Evolutionary conservation across 2,888 invertebrate genomes (phyloP), one percentile per base, ranked within the genome.

Genomic region (Altica lythri): DNA sequence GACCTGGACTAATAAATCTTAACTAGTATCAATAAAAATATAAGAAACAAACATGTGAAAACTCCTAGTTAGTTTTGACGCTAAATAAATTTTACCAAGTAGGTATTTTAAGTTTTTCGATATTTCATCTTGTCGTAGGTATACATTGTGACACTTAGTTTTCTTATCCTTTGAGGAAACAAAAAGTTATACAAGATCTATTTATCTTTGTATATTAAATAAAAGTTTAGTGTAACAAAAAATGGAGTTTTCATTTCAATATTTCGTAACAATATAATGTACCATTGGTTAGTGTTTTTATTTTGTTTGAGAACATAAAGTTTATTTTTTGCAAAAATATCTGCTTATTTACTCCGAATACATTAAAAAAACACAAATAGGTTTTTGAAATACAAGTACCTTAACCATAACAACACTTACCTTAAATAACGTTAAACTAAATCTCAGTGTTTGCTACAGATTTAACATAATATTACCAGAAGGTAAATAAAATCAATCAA

Each of bases 231-330:
- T 9, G 29, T 29, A 29, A 29, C 38, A 2, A 10, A 38, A 19
- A 38, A 38, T 38, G 38, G 38, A 17, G 35, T 35, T 35, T 35
- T 35, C 35, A 35, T 35, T 38, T 38, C 38, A 38, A n/a, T n/a
- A n/a, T 19, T 38, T 18, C 10, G 19, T 38, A 18, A 38, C 17
- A 9, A 38, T 38, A n/a, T n/a, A n/a, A n/a, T n/a, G n/a, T n/a
- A n/a, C n/a, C n/a, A n/a, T n/a, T n/a, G n/a, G n/a, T n/a, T n/a
- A n/a, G n/a, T n/a, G n/a, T n/a, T n/a, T n/a, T n/a, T n/a, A n/a
- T n/a, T n/a, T n/a, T n/a, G n/a, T n/a, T n/a, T n/a, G n/a, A n/a
- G n/a, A n/a, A n/a, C n/a, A n/a, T n/a, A n/a, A n/a, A n/a, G n/a
- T n/a, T n/a, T n/a, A n/a, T n/a, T n/a, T n/a, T n/a, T n/a, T n/a